A percentile compares a stretch with the other conserved stretches of the same genome.
These are phyloP conservation scores for Crenichthys baileyi DNA, from an alignment of 2,797 vertebrate genomes.

Conservation along the genomic window DNA sequence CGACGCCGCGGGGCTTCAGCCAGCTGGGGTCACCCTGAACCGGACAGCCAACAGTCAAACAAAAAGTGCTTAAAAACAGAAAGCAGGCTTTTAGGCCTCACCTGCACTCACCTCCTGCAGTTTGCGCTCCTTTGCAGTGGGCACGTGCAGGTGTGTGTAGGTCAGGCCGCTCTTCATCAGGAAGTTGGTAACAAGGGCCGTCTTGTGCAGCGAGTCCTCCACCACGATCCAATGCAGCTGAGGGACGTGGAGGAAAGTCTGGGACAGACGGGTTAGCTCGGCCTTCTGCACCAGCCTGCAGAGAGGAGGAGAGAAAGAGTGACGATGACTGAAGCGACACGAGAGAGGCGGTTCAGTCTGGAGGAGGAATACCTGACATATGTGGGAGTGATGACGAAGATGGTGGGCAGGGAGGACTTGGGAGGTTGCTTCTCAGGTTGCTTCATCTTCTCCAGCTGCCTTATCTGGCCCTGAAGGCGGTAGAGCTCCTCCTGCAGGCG, in stretches of 20 bases:
- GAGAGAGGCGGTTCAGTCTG: accelerated
- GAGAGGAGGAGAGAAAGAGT: background rate
- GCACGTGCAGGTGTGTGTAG: conserved; percentile 82
- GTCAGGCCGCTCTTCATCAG: conserved; percentile 77
- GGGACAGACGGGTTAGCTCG: conserved; percentile 82
- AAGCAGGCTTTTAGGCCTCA: background rate
- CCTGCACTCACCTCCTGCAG: conserved; percentile 76
- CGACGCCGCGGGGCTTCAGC: conserved; percentile 86
- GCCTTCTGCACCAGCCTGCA: conserved; percentile 84
- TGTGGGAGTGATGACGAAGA: conserved; percentile 92
- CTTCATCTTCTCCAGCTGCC: conserved; percentile 70
- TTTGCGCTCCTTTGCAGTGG: conserved; percentile 81
- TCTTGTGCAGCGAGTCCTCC: conserved; percentile 80
- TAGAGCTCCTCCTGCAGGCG: conserved; percentile 83
- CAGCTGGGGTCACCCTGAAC: conserved; percentile 83
- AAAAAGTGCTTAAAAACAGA: background rate
- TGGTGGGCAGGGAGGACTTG: conserved; percentile 70
- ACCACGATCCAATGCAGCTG: conserved; percentile 85
- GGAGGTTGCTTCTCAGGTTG: conserved; percentile 56
- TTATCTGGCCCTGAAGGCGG: conserved; percentile 79
- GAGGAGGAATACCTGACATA: conserved; percentile 78
- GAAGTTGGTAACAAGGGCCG: conserved; percentile 74
- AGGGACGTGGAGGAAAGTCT: conserved; percentile 84
- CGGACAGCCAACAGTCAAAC: background rate
- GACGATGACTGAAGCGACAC: background rate